Evolutionary conservation across 2,113 vertebrate species (phyloP), one percentile per base, ranked within the genome.

Genomic region (Erpornis zantholeuca): DNA sequence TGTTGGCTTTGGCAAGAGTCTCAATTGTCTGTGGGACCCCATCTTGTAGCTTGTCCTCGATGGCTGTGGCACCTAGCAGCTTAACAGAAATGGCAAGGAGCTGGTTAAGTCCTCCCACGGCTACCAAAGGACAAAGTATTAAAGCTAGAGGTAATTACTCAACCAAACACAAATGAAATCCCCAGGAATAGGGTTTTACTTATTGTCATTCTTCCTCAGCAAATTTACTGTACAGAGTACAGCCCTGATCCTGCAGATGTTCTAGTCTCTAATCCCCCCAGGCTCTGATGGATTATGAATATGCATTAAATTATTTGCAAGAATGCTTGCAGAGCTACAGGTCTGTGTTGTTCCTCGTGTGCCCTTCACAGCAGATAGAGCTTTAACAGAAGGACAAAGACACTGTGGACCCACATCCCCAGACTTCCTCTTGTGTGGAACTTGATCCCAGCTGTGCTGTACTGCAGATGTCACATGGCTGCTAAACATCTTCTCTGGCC

Each of bases 21-120:
- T 98, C 97, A 23, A 99, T 98, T 40, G 99, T 99, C 96, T 99
- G 99, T 57, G 99, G 99, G 0, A 99, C 99, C 4, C 98, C 98
- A 0, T 99, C 98, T 86, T 99, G 99, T n/a, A 99, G 96, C 96
- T 99, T 99, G 97, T 99, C 99, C 96, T 99, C 99, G 69, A 99
- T 98, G 0, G 99, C 99, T 49, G 99, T 99, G 14, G 99, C 98
- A 72, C 99, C 99, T 93, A 99, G 70, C 49, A 99, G 92, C 99
- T 99, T 92, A 14, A 53, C 40, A 97, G 44, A 90, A 82, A 82
- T 36, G 19, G 15, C 19, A 85, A 21, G 33, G 42, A 63, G 28
- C 10, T 57, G 20, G 28, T 93, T 93, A 68, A 88, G 11, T 63
- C 11, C 53, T 82, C 12, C 12, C n/a, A 61, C 10, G 44, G 49